These are phyloP conservation scores for Aleiodes alternator DNA, from an alignment of 2,888 invertebrate species.

Conservation along the genomic window DNA sequence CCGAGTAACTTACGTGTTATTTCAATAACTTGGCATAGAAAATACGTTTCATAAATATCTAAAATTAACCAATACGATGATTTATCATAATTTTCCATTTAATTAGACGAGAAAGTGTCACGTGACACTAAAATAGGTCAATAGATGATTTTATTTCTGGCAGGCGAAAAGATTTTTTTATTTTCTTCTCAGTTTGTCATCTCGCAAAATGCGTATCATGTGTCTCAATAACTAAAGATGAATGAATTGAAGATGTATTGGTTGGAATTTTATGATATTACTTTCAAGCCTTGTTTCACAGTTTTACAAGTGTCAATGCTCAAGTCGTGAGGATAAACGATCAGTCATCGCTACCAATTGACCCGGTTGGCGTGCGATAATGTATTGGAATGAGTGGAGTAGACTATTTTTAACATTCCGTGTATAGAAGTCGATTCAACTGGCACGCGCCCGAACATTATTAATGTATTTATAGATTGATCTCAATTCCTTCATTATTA, in stretches of 20 bases:
- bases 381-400: neutral
- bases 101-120: slow-evolving; percentile 17
- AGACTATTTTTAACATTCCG: slow-evolving; percentile 27
- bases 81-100: slow-evolving; percentile 21
- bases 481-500: neutral
- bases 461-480: slow-evolving; percentile 16
- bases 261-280: slow-evolving; percentile 8
- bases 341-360: slow-evolving; percentile 28
- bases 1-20: neutral
- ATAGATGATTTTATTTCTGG: slow-evolving; percentile 7
- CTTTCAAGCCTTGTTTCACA: slow-evolving; percentile 4
- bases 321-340: neutral
- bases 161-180: slow-evolving; percentile 3
- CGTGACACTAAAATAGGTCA: slow-evolving; percentile 30
- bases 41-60: slow-evolving; percentile 11
- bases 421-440: slow-evolving; percentile 8
- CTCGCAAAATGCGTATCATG: neutral
- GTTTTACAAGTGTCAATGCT: slow-evolving; percentile 31
- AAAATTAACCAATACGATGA: slow-evolving; percentile 35
- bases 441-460: slow-evolving; percentile 31
- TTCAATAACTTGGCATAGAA: slow-evolving; percentile 23
- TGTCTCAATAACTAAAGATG: slow-evolving; percentile 19
- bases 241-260: slow-evolving; percentile 29
- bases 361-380: slow-evolving; percentile 23
- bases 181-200: neutral